These are phyloP conservation scores for Menidia menidia DNA, from an alignment of 2,797 vertebrate species.

Conservation along the genomic window DNA sequence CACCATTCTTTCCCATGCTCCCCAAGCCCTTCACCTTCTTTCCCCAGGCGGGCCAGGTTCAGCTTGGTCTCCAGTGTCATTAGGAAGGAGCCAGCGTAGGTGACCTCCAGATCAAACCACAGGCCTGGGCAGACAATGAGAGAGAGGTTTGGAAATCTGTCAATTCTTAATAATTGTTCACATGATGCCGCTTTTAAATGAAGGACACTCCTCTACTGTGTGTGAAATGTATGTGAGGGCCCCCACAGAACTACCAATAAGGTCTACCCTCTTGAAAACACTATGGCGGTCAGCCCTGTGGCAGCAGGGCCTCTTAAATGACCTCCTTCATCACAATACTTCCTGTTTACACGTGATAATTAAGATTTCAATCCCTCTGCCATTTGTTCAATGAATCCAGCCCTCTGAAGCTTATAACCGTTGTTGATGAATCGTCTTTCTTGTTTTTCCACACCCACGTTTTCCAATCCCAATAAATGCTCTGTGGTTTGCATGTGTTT, in stretches of 20 bases:
- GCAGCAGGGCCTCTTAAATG: constrained; percentile 27
- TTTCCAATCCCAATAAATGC: constrained; percentile 16
- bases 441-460: constrained; percentile 15
- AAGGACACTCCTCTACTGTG: constrained; percentile 8
- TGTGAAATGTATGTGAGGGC: constrained; percentile 24
- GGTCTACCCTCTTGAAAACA: constrained; percentile 31
- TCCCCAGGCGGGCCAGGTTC: constrained; percentile 96
- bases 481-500: constrained; percentile 32
- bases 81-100: constrained; percentile 95
- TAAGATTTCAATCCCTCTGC: constrained; percentile 22
- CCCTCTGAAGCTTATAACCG: constrained; percentile 6
- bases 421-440: constrained; percentile 22
- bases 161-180: neutral
- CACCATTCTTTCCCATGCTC: constrained; percentile 97
- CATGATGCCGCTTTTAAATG: constrained; percentile 2
- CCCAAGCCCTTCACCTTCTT: constrained; percentile 93
- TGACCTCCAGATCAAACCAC: constrained; percentile 97
- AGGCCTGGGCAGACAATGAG: constrained; percentile 81
- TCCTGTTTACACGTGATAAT: constrained; percentile 48
- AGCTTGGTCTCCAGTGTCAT: constrained; percentile 99
- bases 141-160: neutral
- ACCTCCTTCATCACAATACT: constrained; percentile 39
- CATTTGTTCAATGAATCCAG: constrained; percentile 39
- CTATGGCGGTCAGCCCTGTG: constrained; percentile 56
- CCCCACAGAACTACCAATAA: constrained; percentile 27